Evolutionary conservation across 2,888 invertebrate species (phyloP).

Genomic region (Dioctria rufipes): DNA sequence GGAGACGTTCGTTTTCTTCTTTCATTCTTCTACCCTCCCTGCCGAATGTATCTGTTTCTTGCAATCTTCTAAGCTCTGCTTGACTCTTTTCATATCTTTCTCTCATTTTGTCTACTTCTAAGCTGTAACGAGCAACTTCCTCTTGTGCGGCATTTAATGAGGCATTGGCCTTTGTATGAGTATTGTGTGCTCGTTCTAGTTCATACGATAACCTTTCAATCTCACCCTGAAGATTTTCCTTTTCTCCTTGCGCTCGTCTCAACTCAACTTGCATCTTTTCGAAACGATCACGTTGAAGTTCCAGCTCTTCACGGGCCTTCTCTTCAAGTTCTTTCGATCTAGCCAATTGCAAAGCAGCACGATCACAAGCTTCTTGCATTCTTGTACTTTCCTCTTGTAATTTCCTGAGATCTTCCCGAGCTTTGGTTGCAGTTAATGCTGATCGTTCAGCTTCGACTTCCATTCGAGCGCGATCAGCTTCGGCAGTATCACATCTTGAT

Average conservation of each 20-base stretch:
- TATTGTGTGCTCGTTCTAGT: constrained; percentile 88
- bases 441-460: constrained; percentile 91
- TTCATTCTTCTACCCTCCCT: constrained; percentile 86
- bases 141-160: constrained; percentile 92
- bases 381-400: constrained; percentile 89
- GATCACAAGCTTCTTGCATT: constrained; percentile 90
- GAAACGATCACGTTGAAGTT: constrained; percentile 89
- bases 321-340: constrained; percentile 93
- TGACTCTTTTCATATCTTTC: constrained; percentile 92
- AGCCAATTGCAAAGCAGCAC: constrained; percentile 86
- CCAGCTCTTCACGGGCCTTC: constrained; percentile 90
- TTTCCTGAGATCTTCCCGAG: constrained; percentile 88
- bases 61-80: constrained; percentile 85
- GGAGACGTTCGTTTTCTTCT: constrained; percentile 85
- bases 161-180: constrained; percentile 87
- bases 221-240: constrained; percentile 88
- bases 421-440: constrained; percentile 83
- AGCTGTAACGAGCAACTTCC: constrained; percentile 87
- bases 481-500: constrained; percentile 88
- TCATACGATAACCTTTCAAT: constrained; percentile 89
- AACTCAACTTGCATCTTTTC: constrained; percentile 91
- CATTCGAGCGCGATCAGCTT: constrained; percentile 89
- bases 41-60: constrained; percentile 84
- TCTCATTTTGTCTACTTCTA: constrained; percentile 91
- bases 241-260: constrained; percentile 85